phyloP scores from a whole-genome alignment of 2,113 vertebrate genomes.

The Colius striatus region DNA sequence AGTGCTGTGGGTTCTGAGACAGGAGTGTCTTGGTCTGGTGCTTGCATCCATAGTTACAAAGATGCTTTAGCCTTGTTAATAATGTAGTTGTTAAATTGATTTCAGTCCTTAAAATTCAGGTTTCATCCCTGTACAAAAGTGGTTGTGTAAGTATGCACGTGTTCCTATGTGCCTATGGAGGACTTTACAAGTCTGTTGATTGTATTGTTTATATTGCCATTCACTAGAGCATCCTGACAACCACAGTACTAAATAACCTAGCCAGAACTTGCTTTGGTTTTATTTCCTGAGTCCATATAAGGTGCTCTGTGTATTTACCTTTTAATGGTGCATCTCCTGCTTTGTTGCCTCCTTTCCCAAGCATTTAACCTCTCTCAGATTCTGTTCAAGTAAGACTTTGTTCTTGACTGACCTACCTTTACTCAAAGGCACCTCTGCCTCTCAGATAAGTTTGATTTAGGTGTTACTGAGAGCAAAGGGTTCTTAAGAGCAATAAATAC shows the following conservation, averaged over 20 bases:
- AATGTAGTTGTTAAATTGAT: background rate
- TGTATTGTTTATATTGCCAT: accelerated
- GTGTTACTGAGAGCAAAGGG: background rate
- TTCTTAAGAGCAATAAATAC: background rate
- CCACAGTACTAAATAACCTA: background rate
- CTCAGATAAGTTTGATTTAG: background rate
- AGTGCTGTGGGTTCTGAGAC: background rate
- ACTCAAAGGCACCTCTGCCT: background rate
- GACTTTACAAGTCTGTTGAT: background rate
- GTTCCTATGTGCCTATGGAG: background rate
- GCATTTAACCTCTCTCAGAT: background rate
- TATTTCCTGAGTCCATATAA: background rate
- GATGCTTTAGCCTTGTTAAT: background rate
- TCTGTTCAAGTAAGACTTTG: background rate
- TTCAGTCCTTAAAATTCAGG: background rate
- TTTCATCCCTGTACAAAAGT: background rate
- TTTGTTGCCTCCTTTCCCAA: background rate
- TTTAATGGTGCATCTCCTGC: background rate
- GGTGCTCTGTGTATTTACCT: background rate
- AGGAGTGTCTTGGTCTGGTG: background rate
- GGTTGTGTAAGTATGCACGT: background rate
- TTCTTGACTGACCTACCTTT: background rate
- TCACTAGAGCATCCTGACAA: background rate
- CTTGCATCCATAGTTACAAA: background rate
- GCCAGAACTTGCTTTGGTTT: background rate